These are phyloP conservation scores for Orchestia grillus DNA, from an alignment of 1,140 invertebrate genomes.

Conservation along the genomic window DNA sequence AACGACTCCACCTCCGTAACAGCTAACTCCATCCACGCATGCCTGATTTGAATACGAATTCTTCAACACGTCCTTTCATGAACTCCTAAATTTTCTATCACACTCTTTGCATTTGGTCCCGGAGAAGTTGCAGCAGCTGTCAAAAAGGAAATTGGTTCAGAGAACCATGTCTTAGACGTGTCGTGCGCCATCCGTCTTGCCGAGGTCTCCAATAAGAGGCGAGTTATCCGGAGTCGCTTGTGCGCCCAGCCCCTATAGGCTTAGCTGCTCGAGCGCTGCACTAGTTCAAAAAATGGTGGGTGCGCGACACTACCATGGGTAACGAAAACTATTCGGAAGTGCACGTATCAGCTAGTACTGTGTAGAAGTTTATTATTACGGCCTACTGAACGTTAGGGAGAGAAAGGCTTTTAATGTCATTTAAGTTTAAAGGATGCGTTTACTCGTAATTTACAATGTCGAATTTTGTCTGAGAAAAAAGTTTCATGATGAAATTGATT, in stretches of 20 bases:
- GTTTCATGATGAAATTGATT: no score
- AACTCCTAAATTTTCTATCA: neutral
- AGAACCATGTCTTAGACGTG: constrained; percentile 34
- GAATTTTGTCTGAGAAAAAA: no score
- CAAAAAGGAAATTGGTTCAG: constrained; percentile 48
- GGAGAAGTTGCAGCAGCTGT: constrained; percentile 32
- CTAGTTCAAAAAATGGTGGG: neutral
- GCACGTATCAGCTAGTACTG: no score
- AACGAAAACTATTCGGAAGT: neutral
- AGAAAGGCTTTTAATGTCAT: no score
- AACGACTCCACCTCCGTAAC: no score
- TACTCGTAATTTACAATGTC: no score
- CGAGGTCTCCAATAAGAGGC: constrained; percentile 34
- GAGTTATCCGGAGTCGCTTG: neutral
- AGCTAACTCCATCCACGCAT: no score
- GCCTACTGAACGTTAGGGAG: no score
- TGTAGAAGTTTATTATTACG: no score
- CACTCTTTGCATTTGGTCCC: neutral
- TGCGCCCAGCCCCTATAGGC: neutral
- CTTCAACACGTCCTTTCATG: neutral
- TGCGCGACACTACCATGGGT: neutral
- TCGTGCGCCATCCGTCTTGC: constrained; percentile 17
- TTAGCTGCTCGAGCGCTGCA: neutral
- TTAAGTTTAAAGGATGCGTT: no score
- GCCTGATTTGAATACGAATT: neutral